phyloP scores from a whole-genome alignment of 2,888 invertebrate species.

The Alloplasta piceator region DNA sequence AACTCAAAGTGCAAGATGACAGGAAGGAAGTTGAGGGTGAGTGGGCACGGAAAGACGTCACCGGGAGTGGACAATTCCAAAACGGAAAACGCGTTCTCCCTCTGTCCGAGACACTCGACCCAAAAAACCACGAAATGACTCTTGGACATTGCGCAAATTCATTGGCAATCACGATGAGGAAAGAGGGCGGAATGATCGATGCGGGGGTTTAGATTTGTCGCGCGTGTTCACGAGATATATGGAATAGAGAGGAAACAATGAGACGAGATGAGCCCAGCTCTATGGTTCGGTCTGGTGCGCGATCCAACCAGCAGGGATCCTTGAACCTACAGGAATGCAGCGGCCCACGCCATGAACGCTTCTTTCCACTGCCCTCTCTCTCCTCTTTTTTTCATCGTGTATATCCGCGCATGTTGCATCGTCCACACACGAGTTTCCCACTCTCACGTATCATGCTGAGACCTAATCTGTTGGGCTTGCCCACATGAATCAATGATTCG shows the following conservation, averaged over 20 bases:
- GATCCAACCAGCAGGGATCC: conserved; percentile 77
- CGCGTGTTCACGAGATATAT: conserved; percentile 27
- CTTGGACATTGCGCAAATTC: too few species aligned
- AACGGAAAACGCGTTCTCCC: not conserved
- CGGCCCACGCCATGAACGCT: conserved; percentile 75
- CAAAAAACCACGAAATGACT: too few species aligned
- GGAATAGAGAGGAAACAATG: conserved; percentile 20
- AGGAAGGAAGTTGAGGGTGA: conserved; percentile 3
- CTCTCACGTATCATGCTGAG: conserved; percentile 67
- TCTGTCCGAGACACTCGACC: too few species aligned
- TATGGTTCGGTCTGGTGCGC: conserved; percentile 46
- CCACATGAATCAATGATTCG: not conserved
- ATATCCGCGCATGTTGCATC: conserved; percentile 63
- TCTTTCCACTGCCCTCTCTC: conserved; percentile 50
- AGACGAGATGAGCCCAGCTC: too few species aligned
- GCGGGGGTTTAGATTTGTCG: not conserved
- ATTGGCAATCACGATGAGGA: too few species aligned
- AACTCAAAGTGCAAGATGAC: conserved; percentile 6
- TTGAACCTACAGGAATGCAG: conserved; percentile 82
- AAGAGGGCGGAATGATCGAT: not conserved
- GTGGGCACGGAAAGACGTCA: conserved; percentile 6
- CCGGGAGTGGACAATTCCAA: not conserved
- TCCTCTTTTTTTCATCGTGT: conserved; percentile 68
- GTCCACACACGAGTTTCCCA: conserved; percentile 62
- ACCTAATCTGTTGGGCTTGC: conserved; percentile 49